Percentiles rank a stretch among this genome's conserved stretches.
Evolutionary conservation across 2,113 vertebrate genomes (phyloP).

Genomic region (Progne subis): DNA sequence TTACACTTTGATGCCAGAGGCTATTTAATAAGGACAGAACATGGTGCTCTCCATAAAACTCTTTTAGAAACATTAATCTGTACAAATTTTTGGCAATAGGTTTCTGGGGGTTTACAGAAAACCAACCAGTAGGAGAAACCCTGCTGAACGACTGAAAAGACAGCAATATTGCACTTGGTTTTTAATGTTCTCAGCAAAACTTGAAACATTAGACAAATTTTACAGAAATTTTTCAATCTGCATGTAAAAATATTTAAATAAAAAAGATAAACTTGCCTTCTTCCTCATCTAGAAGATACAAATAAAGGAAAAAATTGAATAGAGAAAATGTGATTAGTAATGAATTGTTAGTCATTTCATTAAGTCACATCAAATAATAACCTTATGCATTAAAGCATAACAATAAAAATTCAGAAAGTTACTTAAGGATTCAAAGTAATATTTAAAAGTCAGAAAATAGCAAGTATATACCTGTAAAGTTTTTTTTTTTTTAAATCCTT

Average conservation of each 20-base stretch:
- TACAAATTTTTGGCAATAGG: neutral
- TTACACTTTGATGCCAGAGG: neutral
- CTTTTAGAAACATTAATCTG: neutral
- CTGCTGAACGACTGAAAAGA: neutral
- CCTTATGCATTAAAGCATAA: neutral
- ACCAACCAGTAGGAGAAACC: neutral
- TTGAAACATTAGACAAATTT: neutral
- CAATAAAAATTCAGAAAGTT: neutral
- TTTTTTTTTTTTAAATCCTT: neutral
- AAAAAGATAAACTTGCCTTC: constrained; percentile 89
- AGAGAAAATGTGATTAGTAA: constrained; percentile 74
- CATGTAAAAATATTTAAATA: constrained; percentile 43
- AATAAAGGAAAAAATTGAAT: constrained; percentile 72
- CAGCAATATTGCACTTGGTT: neutral
- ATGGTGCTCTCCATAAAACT: neutral
- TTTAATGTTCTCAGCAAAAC: neutral
- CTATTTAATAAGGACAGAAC: neutral
- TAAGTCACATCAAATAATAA: constrained; percentile 44
- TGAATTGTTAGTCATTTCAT: constrained; percentile 58
- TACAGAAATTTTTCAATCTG: neutral
- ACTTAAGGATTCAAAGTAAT: neutral
- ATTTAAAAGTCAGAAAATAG: neutral
- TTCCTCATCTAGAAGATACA: constrained; percentile 85
- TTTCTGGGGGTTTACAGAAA: neutral
- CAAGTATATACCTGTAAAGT: neutral